Percentiles rank a stretch among this genome's conserved stretches.
phyloP scores from a whole-genome alignment of 2,797 vertebrate species.

The Phalanger gymnotis region DNA sequence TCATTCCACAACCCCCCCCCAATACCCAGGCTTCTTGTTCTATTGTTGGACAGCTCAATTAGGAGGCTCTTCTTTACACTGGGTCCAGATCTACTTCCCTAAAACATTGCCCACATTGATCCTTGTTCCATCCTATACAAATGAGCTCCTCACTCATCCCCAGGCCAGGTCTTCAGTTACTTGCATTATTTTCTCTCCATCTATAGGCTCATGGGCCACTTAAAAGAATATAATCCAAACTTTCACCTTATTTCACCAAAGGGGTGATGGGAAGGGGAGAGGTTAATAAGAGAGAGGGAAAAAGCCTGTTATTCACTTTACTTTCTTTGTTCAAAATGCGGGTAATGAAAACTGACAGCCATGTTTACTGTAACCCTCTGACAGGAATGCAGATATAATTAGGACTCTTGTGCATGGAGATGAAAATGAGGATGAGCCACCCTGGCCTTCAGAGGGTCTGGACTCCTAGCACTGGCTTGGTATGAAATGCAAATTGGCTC shows the following conservation, averaged over 20 bases:
- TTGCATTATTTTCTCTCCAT: not conserved
- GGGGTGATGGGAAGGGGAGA: not conserved
- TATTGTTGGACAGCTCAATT: not conserved
- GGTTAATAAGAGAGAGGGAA: not conserved
- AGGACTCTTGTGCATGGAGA: constrained; percentile 73
- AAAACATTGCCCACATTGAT: not conserved
- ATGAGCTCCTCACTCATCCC: not conserved
- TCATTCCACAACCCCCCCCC: not conserved
- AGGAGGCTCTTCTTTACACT: not conserved
- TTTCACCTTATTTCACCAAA: not conserved
- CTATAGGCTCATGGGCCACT: not conserved
- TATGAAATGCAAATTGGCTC: accelerated
- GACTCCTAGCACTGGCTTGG: not conserved
- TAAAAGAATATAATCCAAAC: not conserved
- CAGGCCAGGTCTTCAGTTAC: not conserved
- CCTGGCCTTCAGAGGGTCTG: constrained; percentile 58
- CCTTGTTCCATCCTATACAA: not conserved
- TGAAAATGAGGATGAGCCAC: constrained; percentile 26
- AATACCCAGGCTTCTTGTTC: not conserved
- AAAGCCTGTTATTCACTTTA: constrained; percentile 75
- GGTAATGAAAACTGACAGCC: constrained; percentile 82
- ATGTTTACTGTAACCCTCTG: constrained; percentile 79
- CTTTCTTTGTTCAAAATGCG: constrained; percentile 77
- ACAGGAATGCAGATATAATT: constrained; percentile 81
- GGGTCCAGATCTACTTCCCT: not conserved